Conservation (phyloP, 2,797 vertebrate genomes). For the Holocentrus rufus region DNA sequence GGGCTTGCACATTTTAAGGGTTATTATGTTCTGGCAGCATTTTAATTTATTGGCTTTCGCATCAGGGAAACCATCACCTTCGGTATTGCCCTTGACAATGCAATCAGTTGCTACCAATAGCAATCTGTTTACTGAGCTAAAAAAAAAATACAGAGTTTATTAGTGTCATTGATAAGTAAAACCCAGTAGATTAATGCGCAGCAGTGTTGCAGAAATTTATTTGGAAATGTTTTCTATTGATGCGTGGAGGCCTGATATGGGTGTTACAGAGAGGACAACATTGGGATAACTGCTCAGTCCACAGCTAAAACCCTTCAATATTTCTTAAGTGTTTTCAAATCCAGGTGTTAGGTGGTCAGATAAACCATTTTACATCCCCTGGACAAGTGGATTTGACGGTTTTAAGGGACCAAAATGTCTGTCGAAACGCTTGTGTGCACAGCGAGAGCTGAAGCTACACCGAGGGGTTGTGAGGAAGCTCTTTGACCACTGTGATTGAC, state of each 20-base stretch:
- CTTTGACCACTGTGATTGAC: background rate
- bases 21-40: background rate
- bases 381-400: background rate
- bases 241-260: no score
- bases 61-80: slow-evolving; percentile 10
- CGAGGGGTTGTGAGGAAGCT: slow-evolving; percentile 28
- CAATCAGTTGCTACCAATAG: background rate
- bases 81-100: background rate
- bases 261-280: background rate
- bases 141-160: no score
- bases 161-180: slow-evolving; percentile 5
- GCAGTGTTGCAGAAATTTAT: background rate
- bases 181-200: background rate
- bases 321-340: background rate
- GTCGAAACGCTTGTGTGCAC: background rate
- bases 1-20: no score
- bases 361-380: slow-evolving; percentile 15
- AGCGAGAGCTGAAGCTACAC: background rate
- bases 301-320: background rate
- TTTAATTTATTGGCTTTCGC: background rate
- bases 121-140: background rate
- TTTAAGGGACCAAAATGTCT: background rate
- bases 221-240: slow-evolving; percentile 8
- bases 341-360: slow-evolving; percentile 6
- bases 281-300: background rate